phyloP scores from a whole-genome alignment of 2,797 vertebrate species.

The Orientallactaga sibirica region DNA sequence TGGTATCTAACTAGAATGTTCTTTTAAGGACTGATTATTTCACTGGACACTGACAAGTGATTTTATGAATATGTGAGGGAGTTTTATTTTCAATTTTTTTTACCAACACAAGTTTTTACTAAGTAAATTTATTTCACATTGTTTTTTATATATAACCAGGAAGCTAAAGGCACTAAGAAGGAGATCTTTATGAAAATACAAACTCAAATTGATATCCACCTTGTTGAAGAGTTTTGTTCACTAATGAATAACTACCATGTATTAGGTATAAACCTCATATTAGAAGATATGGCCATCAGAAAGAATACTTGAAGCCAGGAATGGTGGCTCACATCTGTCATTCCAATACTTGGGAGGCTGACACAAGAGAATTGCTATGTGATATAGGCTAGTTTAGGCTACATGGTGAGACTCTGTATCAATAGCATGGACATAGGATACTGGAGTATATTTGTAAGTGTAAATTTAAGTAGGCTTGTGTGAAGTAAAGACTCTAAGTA shows the following conservation, averaged over 20 bases:
- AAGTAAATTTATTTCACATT: neutral
- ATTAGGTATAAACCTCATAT: neutral
- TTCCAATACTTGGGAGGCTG: neutral
- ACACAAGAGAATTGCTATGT: neutral
- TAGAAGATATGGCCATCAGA: neutral
- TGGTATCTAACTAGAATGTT: conserved; percentile 17
- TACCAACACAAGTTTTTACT: neutral
- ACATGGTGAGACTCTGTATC: neutral
- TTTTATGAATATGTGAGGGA: neutral
- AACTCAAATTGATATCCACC: neutral
- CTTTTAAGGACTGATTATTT: neutral
- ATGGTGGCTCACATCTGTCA: neutral
- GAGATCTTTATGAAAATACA: conserved; percentile 26
- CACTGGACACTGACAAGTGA: conserved; percentile 1
- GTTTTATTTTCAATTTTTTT: conserved; percentile 49
- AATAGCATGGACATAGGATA: neutral
- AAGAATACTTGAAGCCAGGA: neutral
- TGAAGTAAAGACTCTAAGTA: neutral
- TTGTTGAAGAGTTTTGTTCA: neutral
- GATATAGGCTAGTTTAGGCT: neutral
- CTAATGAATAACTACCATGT: neutral
- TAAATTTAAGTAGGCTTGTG: neutral
- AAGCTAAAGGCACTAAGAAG: neutral
- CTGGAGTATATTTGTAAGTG: neutral
- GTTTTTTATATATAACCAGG: conserved; percentile 38